phyloP scores from a whole-genome alignment of 2,888 invertebrate genomes.

The Morpho achilles region DNA sequence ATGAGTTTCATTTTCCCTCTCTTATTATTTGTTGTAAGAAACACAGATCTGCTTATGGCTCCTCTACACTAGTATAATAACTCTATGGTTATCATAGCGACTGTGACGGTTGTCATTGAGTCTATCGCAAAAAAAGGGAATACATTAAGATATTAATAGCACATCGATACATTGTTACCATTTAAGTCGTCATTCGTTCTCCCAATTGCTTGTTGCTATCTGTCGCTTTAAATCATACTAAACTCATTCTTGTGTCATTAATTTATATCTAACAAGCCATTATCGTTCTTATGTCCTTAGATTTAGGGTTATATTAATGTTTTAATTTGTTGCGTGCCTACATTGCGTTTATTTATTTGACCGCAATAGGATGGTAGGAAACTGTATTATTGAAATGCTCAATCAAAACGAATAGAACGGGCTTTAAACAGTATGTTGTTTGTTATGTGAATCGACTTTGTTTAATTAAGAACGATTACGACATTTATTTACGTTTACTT shows the following conservation, averaged over 20 bases:
- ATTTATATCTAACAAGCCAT: slow-evolving; percentile 6
- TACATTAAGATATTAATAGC: background rate
- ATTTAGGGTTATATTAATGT: slow-evolving; percentile 13
- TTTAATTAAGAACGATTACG: no score
- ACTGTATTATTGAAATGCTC: slow-evolving; percentile 4
- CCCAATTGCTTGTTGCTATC: slow-evolving; percentile 32
- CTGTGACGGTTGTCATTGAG: no score
- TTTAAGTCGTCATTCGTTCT: slow-evolving; percentile 16
- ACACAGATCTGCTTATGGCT: no score
- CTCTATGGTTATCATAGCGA: no score
- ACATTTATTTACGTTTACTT: no score
- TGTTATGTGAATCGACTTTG: no score
- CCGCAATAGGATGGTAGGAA: slow-evolving; percentile 28
- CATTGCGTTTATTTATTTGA: slow-evolving; percentile 27
- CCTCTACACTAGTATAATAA: no score
- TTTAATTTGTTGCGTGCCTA: slow-evolving; percentile 12
- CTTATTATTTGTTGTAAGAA: no score
- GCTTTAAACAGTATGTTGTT: background rate
- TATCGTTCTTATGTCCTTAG: slow-evolving; percentile 1
- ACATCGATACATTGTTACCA: slow-evolving; percentile 3
- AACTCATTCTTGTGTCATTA: slow-evolving; percentile 35
- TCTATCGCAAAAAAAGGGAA: no score
- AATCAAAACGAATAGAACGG: slow-evolving; percentile 2
- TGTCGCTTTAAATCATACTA: slow-evolving; percentile 48
- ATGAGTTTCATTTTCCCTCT: no score